Evolutionary conservation across 2,797 vertebrate genomes (phyloP), one percentile per base, ranked within the genome.

Genomic region (Oreonectes daqikongensis): DNA sequence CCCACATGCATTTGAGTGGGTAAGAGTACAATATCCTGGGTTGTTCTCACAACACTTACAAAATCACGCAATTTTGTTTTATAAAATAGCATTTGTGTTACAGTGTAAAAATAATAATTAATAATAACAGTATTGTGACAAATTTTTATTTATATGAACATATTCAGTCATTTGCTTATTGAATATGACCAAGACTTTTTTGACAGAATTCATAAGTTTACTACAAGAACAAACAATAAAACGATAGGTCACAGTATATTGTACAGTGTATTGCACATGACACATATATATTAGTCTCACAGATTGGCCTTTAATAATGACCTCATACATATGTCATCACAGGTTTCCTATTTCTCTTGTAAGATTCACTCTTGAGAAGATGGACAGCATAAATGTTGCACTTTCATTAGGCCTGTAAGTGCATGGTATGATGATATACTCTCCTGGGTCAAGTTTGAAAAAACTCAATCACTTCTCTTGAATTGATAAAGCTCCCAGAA

Each of bases 351-450:
- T 17, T 28, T 69, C 15, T 69, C 40, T 1, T 59, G 17, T 84
- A 77, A 14, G 68, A 86, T 72, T 85, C 69, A n/a, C 57, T 38
- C 75, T 85, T 42, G 81, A 79, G 63, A 75, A 81, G n/a, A 86
- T 65, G 30, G 59, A 28, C 71, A 88, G 35, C 32, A 77, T 59
- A 69, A 83, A 86, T 57, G 57, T 83, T 14, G 82, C 83, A 0
- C 71, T 22, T 69, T 80, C 76, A 24, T 85, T 83, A n/a, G 83
- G 65, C 0, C 52, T 1, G 10, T 3, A 69, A 4, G 86, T 85
- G 44, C 75, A 74, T 5, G 86, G 85, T 1, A 86, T 63, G 8
- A 88, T 83, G 63, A 85, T 4, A 24, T 85, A 88, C 9, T 84
- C 79, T 74, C 86, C 86, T 24, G 85, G 69, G 15, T 61, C 57